Conservation (phyloP, 2,797 vertebrate genomes). For the Alosa sapidissima region DNA sequence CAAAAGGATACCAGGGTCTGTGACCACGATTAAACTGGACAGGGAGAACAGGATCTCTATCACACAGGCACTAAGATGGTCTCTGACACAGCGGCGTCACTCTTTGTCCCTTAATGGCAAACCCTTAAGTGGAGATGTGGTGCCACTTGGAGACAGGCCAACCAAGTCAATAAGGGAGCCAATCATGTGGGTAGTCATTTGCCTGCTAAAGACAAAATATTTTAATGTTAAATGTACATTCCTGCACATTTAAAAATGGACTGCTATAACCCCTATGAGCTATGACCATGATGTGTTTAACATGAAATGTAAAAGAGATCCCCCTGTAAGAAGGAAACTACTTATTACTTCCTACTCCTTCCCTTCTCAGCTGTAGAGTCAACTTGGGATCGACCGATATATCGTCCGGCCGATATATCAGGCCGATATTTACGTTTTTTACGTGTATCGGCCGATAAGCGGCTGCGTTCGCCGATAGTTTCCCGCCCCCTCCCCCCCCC, state of each 20-base stretch:
- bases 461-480: too few species aligned
- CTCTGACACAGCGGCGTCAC: neutral
- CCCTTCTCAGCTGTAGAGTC: too few species aligned
- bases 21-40: neutral
- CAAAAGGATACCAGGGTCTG: neutral
- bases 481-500: too few species aligned
- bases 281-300: neutral
- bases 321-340: too few species aligned
- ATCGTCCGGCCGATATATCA: too few species aligned
- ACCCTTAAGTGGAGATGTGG: neutral
- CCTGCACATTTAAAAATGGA: neutral
- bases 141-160: neutral
- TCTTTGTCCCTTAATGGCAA: neutral
- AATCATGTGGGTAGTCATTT: too few species aligned
- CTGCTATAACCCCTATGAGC: neutral
- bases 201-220: neutral
- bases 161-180: neutral
- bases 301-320: too few species aligned
- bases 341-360: too few species aligned
- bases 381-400: neutral
- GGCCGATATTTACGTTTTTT: too few species aligned
- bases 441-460: too few species aligned
- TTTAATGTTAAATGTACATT: neutral
- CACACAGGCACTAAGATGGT: neutral
- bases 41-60: neutral